Base-by-base conservation (phyloP, 2,113 vertebrate genomes). In the Tragelaphus imberbis region DNA sequence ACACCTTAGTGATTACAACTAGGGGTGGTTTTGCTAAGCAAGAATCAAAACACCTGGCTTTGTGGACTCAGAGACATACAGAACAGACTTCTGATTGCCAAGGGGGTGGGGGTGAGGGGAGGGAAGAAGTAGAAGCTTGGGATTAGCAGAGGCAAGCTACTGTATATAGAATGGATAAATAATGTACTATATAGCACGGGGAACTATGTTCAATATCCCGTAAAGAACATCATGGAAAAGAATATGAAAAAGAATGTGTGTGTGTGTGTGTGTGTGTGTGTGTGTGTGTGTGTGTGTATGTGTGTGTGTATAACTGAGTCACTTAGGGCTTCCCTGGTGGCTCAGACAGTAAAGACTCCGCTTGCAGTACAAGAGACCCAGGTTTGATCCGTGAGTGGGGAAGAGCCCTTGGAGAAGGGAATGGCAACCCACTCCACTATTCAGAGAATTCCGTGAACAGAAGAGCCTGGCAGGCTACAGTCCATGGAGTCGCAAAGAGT, bases 1-100 rank as follows among this genome's bases (percentile, higher is more conserved):
- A 15, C 2, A 3, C n/a, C 44, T 21, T 6, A 6, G 4, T 1
- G 16, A 30, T 33, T 55, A 16, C 4, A 6, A 30, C 5, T 4
- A 36, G 15, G 80, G 3, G 6, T 28, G 25, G 19, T 4, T 47
- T 28, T 21, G 6, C 51, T 21, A 5, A 6, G 27, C 53, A 47
- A 33, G 33, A 59, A 8, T 75, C 51, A 36, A n/a, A 88, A n/a
- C 9, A 7, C 79, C 17, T 17, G 58, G 23, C 33, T 58, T 75
- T 44, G 44, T 7, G 0, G 51, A 81, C 77, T 80, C 49, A 81
- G 9, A 81, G 47, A 81, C 28, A 51, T 33, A 33, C 16, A 53
- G 49, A 53, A 81, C 49, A 81, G 79, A 81, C 79, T 21, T 51
- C 15, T 80, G 77, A 49, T 80, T 33, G 79, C 49, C 49, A 51